Percentiles rank a stretch among this genome's conserved stretches.
phyloP scores from a whole-genome alignment of 2,113 vertebrate species.

The Azemiops feae region DNA sequence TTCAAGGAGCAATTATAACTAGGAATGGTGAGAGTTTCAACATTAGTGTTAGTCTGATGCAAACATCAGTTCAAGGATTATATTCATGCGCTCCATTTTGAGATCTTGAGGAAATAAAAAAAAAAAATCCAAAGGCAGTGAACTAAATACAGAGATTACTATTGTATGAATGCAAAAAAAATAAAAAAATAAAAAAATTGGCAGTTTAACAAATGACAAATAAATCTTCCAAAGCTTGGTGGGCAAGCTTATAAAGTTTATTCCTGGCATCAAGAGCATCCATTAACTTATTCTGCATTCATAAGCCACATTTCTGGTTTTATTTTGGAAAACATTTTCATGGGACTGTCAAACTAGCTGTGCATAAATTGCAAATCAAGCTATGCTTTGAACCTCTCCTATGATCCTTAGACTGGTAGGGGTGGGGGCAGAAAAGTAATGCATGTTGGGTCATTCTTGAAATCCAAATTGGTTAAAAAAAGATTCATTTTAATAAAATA shows the following conservation, averaged over 20 bases:
- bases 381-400: constrained; percentile 28
- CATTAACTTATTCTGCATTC: constrained; percentile 22
- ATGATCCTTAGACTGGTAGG: constrained; percentile 10
- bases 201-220: background rate
- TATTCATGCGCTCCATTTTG: background rate
- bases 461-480: constrained; percentile 35
- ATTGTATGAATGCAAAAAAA: background rate
- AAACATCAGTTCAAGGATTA: background rate
- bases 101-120: background rate
- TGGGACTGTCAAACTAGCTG: constrained; percentile 10
- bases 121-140: background rate
- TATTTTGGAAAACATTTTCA: background rate
- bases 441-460: background rate
- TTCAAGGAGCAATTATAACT: background rate
- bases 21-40: background rate
- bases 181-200: background rate
- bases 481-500: constrained; percentile 42
- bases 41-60: background rate
- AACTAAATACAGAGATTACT: background rate
- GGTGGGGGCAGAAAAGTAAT: background rate
- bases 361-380: background rate
- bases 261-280: constrained; percentile 21
- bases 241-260: constrained; percentile 19
- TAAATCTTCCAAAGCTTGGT: background rate
- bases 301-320: constrained; percentile 5